A percentile compares a stretch with the other conserved stretches of the same genome.
phyloP scores from a whole-genome alignment of 2,797 vertebrate genomes.

The Eremophila alpestris region DNA sequence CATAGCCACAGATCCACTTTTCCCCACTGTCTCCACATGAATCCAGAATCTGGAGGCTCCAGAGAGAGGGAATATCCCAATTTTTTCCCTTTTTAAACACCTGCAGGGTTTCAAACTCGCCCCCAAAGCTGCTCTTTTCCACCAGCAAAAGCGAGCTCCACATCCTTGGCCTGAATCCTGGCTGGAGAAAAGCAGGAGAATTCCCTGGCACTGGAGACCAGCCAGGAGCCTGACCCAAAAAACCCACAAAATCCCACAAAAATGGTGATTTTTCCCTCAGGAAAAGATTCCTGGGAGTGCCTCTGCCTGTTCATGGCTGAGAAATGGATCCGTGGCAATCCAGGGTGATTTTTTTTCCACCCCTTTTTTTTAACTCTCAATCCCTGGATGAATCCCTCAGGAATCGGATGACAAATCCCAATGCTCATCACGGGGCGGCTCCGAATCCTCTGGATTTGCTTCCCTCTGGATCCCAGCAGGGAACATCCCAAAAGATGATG shows the following conservation, averaged over 20 bases:
- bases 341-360: background rate
- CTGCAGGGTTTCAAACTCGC: background rate
- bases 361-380: background rate
- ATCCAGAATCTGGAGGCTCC: background rate
- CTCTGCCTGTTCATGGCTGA: background rate
- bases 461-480: background rate
- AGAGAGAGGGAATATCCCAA: background rate
- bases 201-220: background rate
- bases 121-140: background rate
- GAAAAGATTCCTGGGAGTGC: background rate
- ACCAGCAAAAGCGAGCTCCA: background rate
- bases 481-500: background rate
- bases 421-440: fast-evolving
- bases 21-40: fast-evolving
- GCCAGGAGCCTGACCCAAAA: background rate
- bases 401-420: background rate
- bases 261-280: background rate
- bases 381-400: background rate
- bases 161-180: background rate
- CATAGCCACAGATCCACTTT: background rate
- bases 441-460: background rate
- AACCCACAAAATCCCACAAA: background rate
- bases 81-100: background rate
- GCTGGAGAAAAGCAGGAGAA: background rate
- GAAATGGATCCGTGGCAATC: background rate